phyloP scores from a whole-genome alignment of 2,888 invertebrate species.

The Enchytraeus crypticus region DNA sequence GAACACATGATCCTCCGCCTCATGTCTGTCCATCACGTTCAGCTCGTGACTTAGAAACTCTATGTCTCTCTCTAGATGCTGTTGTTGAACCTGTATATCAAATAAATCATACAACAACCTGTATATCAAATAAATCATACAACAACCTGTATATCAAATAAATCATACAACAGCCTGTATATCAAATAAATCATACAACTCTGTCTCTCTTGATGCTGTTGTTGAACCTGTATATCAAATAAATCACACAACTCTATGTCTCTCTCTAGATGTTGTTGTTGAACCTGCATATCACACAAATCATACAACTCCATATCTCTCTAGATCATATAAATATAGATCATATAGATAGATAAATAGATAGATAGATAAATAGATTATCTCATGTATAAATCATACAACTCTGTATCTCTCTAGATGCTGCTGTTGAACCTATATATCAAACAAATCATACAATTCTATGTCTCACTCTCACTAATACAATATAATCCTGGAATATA shows the following conservation, averaged over 20 bases:
- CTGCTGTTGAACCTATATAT: too few species aligned
- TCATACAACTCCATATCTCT: neutral
- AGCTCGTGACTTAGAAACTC: conserved; percentile 91
- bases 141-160: neutral
- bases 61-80: conserved; percentile 86
- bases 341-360: neutral
- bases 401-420: too few species aligned
- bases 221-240: too few species aligned
- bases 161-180: neutral
- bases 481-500: too few species aligned
- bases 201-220: too few species aligned
- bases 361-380: neutral
- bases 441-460: too few species aligned
- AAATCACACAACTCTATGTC: conserved; percentile 92
- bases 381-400: too few species aligned
- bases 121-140: neutral
- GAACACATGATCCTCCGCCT: conserved; percentile 70
- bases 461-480: conserved; percentile 82
- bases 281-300: conserved; percentile 61
- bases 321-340: neutral
- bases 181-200: too few species aligned
- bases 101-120: neutral
- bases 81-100: conserved; percentile 72
- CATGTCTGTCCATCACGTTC: conserved; percentile 60
- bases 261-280: conserved; percentile 87